Conservation (phyloP, 2,888 invertebrate species). For the Trissonchulus latispiculum region DNA sequence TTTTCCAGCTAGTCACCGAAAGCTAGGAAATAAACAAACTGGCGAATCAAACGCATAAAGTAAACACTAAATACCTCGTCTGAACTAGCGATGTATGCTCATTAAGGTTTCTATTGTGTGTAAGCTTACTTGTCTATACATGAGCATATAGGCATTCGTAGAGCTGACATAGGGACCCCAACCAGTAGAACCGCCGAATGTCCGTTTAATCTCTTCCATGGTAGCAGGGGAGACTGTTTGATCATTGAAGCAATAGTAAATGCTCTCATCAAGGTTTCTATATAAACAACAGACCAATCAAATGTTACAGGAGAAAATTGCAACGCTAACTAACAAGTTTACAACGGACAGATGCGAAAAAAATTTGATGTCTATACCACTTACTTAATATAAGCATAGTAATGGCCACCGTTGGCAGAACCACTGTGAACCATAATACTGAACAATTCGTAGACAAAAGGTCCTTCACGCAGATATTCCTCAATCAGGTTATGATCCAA, state of each 20-base stretch:
- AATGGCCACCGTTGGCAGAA: slow-evolving; percentile 78
- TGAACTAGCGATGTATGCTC: no score
- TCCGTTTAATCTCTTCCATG: slow-evolving; percentile 63
- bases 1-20: no score
- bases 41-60: no score
- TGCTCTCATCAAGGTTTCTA: slow-evolving; percentile 52
- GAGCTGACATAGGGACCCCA: slow-evolving; percentile 63
- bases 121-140: slow-evolving; percentile 60
- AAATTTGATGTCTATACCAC: slow-evolving; percentile 50
- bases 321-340: no score
- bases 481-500: neutral
- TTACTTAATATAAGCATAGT: slow-evolving; percentile 74
- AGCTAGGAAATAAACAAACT: no score
- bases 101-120: no score
- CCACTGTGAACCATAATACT: slow-evolving; percentile 86
- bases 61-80: no score
- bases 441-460: slow-evolving; percentile 71
- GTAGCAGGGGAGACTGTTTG: slow-evolving; percentile 59
- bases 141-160: slow-evolving; percentile 80
- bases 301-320: no score
- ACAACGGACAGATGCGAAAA: neutral
- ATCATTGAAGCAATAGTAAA: slow-evolving; percentile 82
- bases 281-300: slow-evolving; percentile 13
- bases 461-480: slow-evolving; percentile 50
- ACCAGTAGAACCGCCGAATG: slow-evolving; percentile 63